Conservation (phyloP, 2,888 invertebrate genomes). For the Sturmia bella region DNA sequence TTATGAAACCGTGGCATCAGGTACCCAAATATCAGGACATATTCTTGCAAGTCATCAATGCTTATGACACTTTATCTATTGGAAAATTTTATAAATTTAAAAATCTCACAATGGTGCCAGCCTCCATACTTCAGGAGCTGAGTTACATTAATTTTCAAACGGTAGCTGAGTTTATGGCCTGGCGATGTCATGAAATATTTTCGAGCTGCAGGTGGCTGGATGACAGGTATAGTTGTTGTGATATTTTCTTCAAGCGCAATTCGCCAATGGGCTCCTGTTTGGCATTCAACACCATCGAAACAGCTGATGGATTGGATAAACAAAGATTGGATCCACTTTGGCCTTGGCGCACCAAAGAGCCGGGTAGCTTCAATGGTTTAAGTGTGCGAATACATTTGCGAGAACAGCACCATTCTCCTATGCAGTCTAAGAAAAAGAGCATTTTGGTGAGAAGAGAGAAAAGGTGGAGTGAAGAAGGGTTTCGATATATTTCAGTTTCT, state of each 20-base stretch:
- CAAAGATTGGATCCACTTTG: slow-evolving; percentile 66
- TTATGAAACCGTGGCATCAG: slow-evolving; percentile 72
- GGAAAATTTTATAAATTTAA: slow-evolving; percentile 74
- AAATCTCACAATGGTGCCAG: slow-evolving; percentile 41
- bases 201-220: slow-evolving; percentile 81
- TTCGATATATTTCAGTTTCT: neutral
- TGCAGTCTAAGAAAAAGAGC: slow-evolving; percentile 67
- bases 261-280: slow-evolving; percentile 82
- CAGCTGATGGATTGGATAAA: slow-evolving; percentile 68
- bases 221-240: slow-evolving; percentile 80
- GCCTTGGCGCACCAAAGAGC: slow-evolving; percentile 71
- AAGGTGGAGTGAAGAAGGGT: neutral
- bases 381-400: slow-evolving; percentile 71
- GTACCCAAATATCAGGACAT: slow-evolving; percentile 65
- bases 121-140: neutral
- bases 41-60: slow-evolving; percentile 73
- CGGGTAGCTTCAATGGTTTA: slow-evolving; percentile 73
- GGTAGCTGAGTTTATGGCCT: slow-evolving; percentile 76
- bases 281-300: slow-evolving; percentile 81
- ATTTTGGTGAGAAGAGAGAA: slow-evolving; percentile 50
- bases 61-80: slow-evolving; percentile 76
- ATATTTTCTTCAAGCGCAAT: slow-evolving; percentile 81
- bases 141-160: slow-evolving; percentile 75
- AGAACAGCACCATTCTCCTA: slow-evolving; percentile 73
- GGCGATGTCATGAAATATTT: slow-evolving; percentile 81